phyloP scores from a whole-genome alignment of 2,113 vertebrate genomes.

The Alectura lathami region DNA sequence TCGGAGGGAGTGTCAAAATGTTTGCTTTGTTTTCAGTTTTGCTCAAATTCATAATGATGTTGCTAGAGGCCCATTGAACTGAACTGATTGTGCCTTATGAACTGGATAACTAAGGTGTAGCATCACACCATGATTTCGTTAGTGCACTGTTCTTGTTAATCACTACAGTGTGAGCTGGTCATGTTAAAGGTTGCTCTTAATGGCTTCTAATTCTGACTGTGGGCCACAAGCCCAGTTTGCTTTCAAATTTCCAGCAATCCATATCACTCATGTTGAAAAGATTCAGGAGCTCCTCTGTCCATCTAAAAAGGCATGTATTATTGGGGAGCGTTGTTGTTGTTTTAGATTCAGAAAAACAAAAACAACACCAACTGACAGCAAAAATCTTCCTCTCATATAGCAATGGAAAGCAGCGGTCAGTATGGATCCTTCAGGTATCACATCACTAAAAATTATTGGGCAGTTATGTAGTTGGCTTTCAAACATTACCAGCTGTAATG shows the following conservation, averaged over 20 bases:
- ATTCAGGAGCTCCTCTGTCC: neutral
- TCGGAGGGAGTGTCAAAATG: neutral
- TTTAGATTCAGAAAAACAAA: neutral
- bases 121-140: neutral
- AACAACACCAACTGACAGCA: neutral
- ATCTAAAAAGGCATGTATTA: neutral
- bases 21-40: slow-evolving; percentile 5
- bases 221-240: neutral
- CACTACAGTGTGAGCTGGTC: neutral
- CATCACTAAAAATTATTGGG: neutral
- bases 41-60: neutral
- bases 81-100: neutral
- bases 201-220: neutral
- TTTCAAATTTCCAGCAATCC: neutral
- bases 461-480: neutral
- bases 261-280: neutral
- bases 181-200: neutral
- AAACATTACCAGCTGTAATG: neutral
- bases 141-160: neutral
- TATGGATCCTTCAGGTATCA: neutral
- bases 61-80: neutral
- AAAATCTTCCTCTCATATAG: neutral
- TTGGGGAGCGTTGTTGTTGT: neutral
- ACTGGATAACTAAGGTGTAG: neutral
- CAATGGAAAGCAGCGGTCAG: neutral